Evolutionary conservation across 2,113 vertebrate species (phyloP).

Genomic region (Poeciliopsis occidentalis): DNA sequence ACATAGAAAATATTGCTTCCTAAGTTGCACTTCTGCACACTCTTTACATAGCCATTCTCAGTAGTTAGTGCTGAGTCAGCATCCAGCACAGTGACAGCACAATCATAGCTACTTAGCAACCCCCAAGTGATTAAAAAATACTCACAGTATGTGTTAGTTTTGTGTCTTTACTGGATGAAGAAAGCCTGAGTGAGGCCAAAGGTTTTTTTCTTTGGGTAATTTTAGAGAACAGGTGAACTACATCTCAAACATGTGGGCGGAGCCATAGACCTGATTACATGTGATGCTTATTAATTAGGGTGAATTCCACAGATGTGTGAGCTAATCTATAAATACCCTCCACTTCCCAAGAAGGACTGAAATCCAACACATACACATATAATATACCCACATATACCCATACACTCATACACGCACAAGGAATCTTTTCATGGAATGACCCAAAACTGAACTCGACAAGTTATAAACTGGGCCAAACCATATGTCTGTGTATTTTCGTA

Average conservation of each 20-base stretch:
- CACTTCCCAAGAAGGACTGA: slow-evolving; percentile 54
- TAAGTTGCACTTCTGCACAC: slow-evolving; percentile 17
- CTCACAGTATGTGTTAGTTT: slow-evolving; percentile 75
- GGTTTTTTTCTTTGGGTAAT: slow-evolving; percentile 25
- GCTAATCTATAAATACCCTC: slow-evolving; percentile 67
- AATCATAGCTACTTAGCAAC: slow-evolving; percentile 74
- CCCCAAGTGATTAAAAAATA: slow-evolving; percentile 78
- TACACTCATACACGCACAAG: slow-evolving; percentile 19
- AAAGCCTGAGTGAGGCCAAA: slow-evolving; percentile 79
- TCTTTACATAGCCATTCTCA: slow-evolving; percentile 65
- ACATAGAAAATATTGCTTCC: background rate
- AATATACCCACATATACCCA: background rate
- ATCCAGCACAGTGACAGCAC: slow-evolving; percentile 52
- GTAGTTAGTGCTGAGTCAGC: slow-evolving; percentile 71
- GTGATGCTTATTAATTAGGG: slow-evolving; percentile 72
- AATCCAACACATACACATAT: slow-evolving; percentile 58
- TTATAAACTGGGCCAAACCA: slow-evolving; percentile 75
- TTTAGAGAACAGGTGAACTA: slow-evolving; percentile 35
- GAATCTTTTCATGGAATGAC: slow-evolving; percentile 44
- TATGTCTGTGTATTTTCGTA: slow-evolving; percentile 73
- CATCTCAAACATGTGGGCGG: slow-evolving; percentile 55
- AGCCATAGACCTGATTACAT: slow-evolving; percentile 74
- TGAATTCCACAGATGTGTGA: slow-evolving; percentile 68
- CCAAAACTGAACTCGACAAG: slow-evolving; percentile 63
- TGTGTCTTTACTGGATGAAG: slow-evolving; percentile 72